Percentiles rank a stretch among this genome's conserved stretches.
Evolutionary conservation across 2,888 invertebrate genomes (phyloP).

Genomic region (Hoplodrina ambigua): DNA sequence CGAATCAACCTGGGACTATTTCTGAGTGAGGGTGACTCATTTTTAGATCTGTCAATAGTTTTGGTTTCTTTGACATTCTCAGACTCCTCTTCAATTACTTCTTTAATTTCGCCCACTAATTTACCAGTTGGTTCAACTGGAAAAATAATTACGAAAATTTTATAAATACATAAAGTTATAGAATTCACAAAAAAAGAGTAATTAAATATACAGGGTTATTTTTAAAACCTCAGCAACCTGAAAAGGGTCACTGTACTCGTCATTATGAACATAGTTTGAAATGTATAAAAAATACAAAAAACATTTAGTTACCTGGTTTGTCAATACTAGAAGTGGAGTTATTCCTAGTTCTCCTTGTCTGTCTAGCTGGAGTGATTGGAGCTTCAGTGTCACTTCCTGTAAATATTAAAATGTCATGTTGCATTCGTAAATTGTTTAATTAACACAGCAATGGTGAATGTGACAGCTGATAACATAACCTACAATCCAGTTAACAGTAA

Average conservation of each 20-base stretch:
- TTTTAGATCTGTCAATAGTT: conserved; percentile 54
- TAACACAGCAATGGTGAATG: too few species aligned
- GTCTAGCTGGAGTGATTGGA: conserved; percentile 75
- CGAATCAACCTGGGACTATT: conserved; percentile 70
- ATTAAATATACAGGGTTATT: too few species aligned
- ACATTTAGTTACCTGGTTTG: conserved; percentile 74
- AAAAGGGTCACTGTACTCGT: too few species aligned
- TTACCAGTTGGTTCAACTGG: conserved; percentile 66
- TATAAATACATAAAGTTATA: not conserved
- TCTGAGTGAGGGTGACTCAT: conserved; percentile 54
- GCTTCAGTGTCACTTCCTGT: conserved; percentile 85
- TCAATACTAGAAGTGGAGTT: conserved; percentile 82
- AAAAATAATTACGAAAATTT: conserved; percentile 50
- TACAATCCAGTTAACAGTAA: not conserved
- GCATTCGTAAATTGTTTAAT: not conserved
- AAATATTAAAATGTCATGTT: conserved; percentile 48
- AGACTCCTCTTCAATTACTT: conserved; percentile 77
- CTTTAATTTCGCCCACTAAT: conserved; percentile 60
- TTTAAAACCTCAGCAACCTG: too few species aligned
- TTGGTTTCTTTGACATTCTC: conserved; percentile 64
- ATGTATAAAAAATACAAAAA: not conserved
- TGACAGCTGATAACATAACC: not conserved
- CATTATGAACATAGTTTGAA: not conserved
- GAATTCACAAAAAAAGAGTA: too few species aligned
- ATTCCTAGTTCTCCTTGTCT: conserved; percentile 78